A percentile compares a stretch with the other conserved stretches of the same genome.
phyloP scores from a whole-genome alignment of 2,113 vertebrate genomes.

The Calypte anna region DNA sequence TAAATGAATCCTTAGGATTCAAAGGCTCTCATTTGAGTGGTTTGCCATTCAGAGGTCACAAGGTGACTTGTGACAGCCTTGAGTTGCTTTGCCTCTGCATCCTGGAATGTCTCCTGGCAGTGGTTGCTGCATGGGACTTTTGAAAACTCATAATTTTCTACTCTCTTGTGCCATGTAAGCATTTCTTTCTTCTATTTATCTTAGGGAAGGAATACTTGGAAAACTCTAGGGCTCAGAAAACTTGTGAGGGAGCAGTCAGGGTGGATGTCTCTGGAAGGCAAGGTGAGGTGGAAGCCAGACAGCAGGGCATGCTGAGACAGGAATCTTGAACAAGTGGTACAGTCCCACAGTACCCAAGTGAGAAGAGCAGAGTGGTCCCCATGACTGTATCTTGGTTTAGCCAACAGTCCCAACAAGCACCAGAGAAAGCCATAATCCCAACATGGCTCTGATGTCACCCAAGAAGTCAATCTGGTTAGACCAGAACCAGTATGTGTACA shows the following conservation, averaged over 20 bases:
- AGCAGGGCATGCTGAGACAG: neutral
- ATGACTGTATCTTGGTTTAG: neutral
- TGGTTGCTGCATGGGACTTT: neutral
- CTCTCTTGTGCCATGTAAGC: neutral
- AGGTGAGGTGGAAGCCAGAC: neutral
- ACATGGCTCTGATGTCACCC: neutral
- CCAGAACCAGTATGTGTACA: neutral
- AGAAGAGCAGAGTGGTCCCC: neutral
- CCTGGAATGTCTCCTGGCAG: neutral
- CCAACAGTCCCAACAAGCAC: neutral
- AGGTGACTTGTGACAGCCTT: neutral
- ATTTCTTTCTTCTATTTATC: neutral
- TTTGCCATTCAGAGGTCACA: neutral
- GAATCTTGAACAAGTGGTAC: neutral
- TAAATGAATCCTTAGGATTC: neutral
- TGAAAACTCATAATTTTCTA: neutral
- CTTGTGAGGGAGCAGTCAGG: neutral
- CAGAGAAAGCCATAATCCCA: neutral
- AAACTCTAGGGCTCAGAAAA: neutral
- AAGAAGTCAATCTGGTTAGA: neutral
- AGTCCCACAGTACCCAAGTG: neutral
- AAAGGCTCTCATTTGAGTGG: neutral
- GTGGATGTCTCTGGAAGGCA: neutral
- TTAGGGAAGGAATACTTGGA: neutral
- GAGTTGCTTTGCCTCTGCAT: neutral